These are phyloP conservation scores for Parthenolecanium corni DNA, from an alignment of 2,888 invertebrate species.

Conservation along the genomic window DNA sequence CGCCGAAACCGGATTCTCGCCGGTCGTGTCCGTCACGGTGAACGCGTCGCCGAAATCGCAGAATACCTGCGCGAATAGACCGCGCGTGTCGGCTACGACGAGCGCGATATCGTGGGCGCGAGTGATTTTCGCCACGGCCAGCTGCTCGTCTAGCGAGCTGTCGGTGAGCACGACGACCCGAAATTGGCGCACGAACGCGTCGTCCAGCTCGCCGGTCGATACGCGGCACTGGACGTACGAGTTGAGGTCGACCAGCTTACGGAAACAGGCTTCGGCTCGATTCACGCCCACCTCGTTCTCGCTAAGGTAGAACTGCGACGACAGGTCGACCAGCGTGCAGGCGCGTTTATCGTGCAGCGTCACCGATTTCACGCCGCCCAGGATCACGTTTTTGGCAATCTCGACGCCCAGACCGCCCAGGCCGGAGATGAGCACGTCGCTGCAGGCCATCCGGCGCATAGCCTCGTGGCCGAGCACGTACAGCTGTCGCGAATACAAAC, in stretches of 20 bases:
- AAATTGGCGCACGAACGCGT: slow-evolving; percentile 64
- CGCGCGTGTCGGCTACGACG: slow-evolving; percentile 78
- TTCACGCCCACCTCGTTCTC: slow-evolving; percentile 78
- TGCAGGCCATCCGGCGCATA: slow-evolving; percentile 94
- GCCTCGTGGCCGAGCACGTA: slow-evolving; percentile 99
- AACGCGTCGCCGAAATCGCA: slow-evolving; percentile 93
- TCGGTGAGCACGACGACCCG: slow-evolving; percentile 82
- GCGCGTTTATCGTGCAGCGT: slow-evolving; percentile 77
- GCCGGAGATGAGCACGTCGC: slow-evolving; percentile 90
- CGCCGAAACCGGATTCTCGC: slow-evolving; percentile 80
- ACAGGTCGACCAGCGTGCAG: slow-evolving; percentile 62
- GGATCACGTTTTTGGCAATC: slow-evolving; percentile 94
- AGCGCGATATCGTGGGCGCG: slow-evolving; percentile 71
- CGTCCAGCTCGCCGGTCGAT: slow-evolving; percentile 60
- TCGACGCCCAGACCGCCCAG: slow-evolving; percentile 93
- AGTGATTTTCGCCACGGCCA: slow-evolving; percentile 68
- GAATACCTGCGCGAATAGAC: slow-evolving; percentile 89
- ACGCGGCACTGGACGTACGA: slow-evolving; percentile 76
- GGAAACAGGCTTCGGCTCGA: slow-evolving; percentile 67
- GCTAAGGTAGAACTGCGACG: slow-evolving; percentile 83
- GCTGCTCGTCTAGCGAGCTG: slow-evolving; percentile 61
- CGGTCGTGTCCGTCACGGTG: slow-evolving; percentile 77
- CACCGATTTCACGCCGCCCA: slow-evolving; percentile 95
- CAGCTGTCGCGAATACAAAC: slow-evolving; percentile 78
- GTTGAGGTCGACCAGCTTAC: slow-evolving; percentile 76